Evolutionary conservation across 2,888 invertebrate genomes (phyloP), one percentile per base, ranked within the genome.

Genomic region (Agrochola litura): DNA sequence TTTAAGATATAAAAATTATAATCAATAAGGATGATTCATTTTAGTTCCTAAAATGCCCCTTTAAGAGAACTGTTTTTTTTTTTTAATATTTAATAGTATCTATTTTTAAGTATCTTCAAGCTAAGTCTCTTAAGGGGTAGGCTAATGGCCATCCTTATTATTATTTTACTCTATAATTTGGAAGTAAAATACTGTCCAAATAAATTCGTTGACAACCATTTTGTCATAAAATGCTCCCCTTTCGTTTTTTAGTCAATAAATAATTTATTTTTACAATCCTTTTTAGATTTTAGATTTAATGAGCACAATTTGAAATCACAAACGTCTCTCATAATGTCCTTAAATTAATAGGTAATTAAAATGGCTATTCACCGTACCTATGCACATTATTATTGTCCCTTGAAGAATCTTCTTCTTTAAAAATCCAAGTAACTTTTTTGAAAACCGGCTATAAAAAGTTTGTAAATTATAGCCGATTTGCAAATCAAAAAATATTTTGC

Each of bases 181-280:
- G 67, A 73, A 73, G 75, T 65, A 66, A 69, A 6, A 1, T 56
- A 74, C 65, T 70, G 0, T 78, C 65, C 70, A 76, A 76, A 81
- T 4, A 66, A 76, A 85, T 76, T 76, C 63, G 43, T 77, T 65
- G 82, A 88, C 77, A 86, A 81, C 5, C 16, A 54, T 68, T 63
- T 83, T 79, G 80, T 86, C 78, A 78, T 81, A 71, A 76, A 66
- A 66, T 46, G 72, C 69, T 80, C 67, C 68, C 52, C 22, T 22
- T 61, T n/a, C 49, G 3, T 67, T 65, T 46, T 37, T 22, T 0
- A 10, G 10, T n/a, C 10, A 77, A 69, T 73, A 78, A 81, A 69
- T 77, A 68, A 58, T 58, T 61, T 12, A 58, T 8, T 58, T n/a
- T 68, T 76, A 77, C 16, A 70, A 71, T 68, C 22, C 43, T 60